Conservation (phyloP, 1,140 invertebrate genomes). For the Zelostemma sp. region DNA sequence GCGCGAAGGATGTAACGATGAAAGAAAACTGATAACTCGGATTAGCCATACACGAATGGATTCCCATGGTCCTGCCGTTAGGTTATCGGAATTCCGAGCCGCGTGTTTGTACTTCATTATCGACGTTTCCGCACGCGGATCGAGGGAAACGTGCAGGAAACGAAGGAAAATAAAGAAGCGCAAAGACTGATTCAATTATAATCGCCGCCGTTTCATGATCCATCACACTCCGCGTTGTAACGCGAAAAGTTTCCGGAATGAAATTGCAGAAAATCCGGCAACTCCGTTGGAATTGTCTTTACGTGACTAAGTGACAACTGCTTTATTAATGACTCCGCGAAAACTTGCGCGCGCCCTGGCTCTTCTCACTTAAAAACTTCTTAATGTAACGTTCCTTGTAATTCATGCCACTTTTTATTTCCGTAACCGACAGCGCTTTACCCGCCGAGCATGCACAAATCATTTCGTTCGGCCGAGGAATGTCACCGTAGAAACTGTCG, state of each 20-base stretch:
- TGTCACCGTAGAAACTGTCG: constrained; percentile 17
- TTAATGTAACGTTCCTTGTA: not conserved
- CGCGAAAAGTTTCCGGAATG: not conserved
- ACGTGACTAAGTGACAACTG: constrained; percentile 2
- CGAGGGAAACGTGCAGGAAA: too few relatives aligned
- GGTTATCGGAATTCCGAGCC: constrained; percentile 8
- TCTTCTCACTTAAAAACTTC: not conserved
- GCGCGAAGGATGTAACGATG: constrained; percentile 1
- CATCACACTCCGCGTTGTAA: not conserved
- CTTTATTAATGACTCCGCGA: not conserved
- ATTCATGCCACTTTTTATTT: not conserved
- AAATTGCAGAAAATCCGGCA: not conserved
- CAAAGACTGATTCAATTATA: constrained; percentile 3
- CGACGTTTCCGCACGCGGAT: too few relatives aligned
- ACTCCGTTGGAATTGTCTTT: not conserved
- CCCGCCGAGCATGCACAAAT: not conserved
- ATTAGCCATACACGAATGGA: constrained; percentile 15
- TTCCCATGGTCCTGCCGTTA: not conserved
- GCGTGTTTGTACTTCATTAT: too few relatives aligned
- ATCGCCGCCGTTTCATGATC: not conserved
- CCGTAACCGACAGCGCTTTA: not conserved
- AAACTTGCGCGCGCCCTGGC: not conserved
- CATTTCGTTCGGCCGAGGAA: not conserved
- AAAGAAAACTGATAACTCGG: constrained; percentile 12
- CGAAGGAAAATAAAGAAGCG: too few relatives aligned